Evolutionary conservation across 2,888 invertebrate genomes (phyloP), one percentile per base, ranked within the genome.

Genomic region (Netelia melanura): DNA sequence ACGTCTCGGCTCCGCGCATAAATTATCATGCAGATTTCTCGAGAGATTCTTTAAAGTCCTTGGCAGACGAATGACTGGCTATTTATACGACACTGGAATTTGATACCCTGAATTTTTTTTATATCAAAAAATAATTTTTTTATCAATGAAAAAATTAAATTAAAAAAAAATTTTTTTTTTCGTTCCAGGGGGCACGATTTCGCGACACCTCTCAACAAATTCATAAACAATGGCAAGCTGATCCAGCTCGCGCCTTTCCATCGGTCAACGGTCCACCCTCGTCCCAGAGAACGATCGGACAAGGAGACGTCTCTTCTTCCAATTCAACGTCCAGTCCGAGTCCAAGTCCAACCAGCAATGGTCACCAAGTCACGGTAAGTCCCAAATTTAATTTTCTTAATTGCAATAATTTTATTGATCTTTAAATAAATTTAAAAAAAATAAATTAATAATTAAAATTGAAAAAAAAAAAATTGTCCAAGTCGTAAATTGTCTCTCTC

Each of bases 181-280:
- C 80, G 54, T 89, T 89, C 11, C 86, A 93, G 93, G 95, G 95
- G 91, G 96, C 96, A 88, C 95, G 96, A 90, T 97, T 96, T 92
- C 95, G 96, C 88, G 97, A 97, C 93, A 96, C 97, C 80, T 96
- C 96, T 91, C 96, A 96, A 95, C 96, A 96, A 92, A 96, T 97
- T 86, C 96, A 96, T 92, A 95, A 96, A 86, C 96, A 96, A 91
- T 96, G 96, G 96, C 94, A 95, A 70, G 95, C 95, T 86, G 95
- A 93, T 87, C 93, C 93, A 30, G 85, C 91, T 3, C 87, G 93
- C 86, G 92, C 93, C 58, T 93, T 93, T 86, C 93, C 93, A 48
- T 93, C 93, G n/a, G 93, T 93, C 64, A 92, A 91, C 82, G 90
- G 90, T 67, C 84, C 77, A 54, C 70, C 81, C 52, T 75, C 86